Evolutionary conservation across 1,140 invertebrate species (phyloP).

Genomic region (Plutomurus gul): DNA sequence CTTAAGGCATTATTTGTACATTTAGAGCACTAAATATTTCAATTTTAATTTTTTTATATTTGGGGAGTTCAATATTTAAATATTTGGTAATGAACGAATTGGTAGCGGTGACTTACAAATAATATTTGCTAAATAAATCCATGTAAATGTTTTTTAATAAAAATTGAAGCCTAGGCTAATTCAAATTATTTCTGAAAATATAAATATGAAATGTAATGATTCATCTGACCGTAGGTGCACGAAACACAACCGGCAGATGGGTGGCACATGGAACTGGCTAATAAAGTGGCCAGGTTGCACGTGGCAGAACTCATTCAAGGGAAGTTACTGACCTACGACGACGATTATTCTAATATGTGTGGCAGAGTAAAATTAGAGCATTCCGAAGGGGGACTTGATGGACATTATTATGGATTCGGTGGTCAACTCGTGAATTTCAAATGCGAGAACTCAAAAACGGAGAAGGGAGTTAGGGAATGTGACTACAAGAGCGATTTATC

Average conservation of each 20-base stretch:
- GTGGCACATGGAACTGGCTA: background rate
- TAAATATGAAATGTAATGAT: background rate
- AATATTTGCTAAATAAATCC: too few relatives aligned
- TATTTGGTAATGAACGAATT: too few relatives aligned
- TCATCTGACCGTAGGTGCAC: too few relatives aligned
- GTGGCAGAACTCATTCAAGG: background rate
- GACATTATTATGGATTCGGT: background rate
- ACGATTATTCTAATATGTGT: background rate
- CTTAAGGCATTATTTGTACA: too few relatives aligned
- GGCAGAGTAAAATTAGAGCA: background rate
- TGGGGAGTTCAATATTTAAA: too few relatives aligned
- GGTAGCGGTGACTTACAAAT: too few relatives aligned
- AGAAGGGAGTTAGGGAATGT: background rate
- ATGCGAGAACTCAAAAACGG: background rate
- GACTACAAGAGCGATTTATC: background rate
- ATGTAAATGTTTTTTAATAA: too few relatives aligned
- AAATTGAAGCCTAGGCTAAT: too few relatives aligned
- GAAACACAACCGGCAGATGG: too few relatives aligned
- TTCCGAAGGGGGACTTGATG: background rate
- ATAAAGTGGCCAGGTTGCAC: background rate
- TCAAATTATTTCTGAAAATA: background rate
- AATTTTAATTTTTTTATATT: too few relatives aligned
- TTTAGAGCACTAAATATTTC: too few relatives aligned
- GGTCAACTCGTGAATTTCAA: background rate
- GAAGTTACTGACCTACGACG: background rate